Evolutionary conservation across 2,888 invertebrate species (phyloP), one percentile per base, ranked within the genome.

Genomic region (Andrena dorsata): DNA sequence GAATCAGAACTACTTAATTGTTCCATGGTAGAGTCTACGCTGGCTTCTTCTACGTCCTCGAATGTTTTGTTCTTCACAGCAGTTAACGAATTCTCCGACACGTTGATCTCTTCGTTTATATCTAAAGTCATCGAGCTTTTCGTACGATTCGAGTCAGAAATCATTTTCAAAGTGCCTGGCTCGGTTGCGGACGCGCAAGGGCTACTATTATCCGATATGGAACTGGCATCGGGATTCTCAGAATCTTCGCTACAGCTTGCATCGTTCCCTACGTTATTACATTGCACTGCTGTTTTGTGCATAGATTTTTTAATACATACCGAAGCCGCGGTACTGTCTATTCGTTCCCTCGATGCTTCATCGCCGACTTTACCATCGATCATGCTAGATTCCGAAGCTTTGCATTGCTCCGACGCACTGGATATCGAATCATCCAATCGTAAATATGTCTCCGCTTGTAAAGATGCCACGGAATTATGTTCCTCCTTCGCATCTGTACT

Each of bases 51-150:
- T 1, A 20, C 0, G 8, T 74, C 53, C 26, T 70, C 2, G 0
- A 70, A 8, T 16, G 26, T 26, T 30, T 81, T 71, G 56, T 63
- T 75, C 3, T 72, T 76, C n/a, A 76, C 41, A 0, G 82, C 41
- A 13, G 72, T 49, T 35, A 77, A 72, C 13, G 76, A 69, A 65
- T 79, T 65, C n/a, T 72, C 76, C 0, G 80, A 79, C 20, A 78
- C 65, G 16, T 64, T 68, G 20, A 87, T 78, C 32, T 86, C 86
- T n/a, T 79, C 75, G 3, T 76, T 76, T 28, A 80, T 61, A 13
- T 78, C 80, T 28, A 64, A 51, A 16, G 35, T 63, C 41, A 72
- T 68, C 6, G 74, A 32, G 23, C 66, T 83, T n/a, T 84, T 78
- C 20, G 53, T 23, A n/a, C 66, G 49, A 8, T 28, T 73, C 1